A percentile compares a stretch with the other conserved stretches of the same genome.
phyloP scores from a whole-genome alignment of 1,140 invertebrate genomes.

The Drosophila gunungcola region DNA sequence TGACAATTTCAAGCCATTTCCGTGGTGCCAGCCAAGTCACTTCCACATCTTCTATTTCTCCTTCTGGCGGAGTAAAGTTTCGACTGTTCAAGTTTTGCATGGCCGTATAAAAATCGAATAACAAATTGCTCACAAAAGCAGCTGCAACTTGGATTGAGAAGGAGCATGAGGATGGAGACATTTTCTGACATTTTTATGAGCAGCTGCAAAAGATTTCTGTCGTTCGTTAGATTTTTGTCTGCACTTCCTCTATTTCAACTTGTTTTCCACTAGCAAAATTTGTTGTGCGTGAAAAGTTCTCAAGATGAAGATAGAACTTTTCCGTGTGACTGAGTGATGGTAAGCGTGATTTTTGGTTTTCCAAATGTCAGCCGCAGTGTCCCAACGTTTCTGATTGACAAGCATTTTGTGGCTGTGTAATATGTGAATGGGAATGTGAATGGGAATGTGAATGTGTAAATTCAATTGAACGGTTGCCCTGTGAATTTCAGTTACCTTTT shows the following conservation, averaged over 20 bases:
- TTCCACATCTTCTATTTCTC: slow-evolving; percentile 17
- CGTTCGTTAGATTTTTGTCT: slow-evolving; percentile 36
- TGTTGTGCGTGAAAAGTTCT: slow-evolving; percentile 75
- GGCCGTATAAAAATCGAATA: slow-evolving; percentile 76
- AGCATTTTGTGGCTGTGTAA: slow-evolving; percentile 12
- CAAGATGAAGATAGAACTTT: slow-evolving; percentile 53
- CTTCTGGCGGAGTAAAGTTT: slow-evolving; percentile 21
- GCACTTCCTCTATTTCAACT: slow-evolving; percentile 34
- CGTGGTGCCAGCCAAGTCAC: slow-evolving; percentile 70
- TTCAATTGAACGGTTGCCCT: slow-evolving; percentile 24
- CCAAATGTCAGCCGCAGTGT: slow-evolving; percentile 5
- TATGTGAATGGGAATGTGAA: slow-evolving; percentile 20
- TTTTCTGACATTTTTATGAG: slow-evolving; percentile 73
- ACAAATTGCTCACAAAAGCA: slow-evolving; percentile 70
- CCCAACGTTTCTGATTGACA: slow-evolving; percentile 11
- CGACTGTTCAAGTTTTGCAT: slow-evolving; percentile 66
- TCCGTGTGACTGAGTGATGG: slow-evolving; percentile 38
- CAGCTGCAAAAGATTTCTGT: slow-evolving; percentile 74
- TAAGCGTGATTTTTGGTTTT: slow-evolving; percentile 19
- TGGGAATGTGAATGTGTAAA: slow-evolving; percentile 21
- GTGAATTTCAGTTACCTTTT: slow-evolving; percentile 22
- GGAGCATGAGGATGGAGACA: neutral
- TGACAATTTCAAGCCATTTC: slow-evolving; percentile 82
- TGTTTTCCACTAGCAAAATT: slow-evolving; percentile 67
- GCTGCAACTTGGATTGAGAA: slow-evolving; percentile 26